Evolutionary conservation across 2,113 vertebrate species (phyloP).

Genomic region (Myotis yumanensis): DNA sequence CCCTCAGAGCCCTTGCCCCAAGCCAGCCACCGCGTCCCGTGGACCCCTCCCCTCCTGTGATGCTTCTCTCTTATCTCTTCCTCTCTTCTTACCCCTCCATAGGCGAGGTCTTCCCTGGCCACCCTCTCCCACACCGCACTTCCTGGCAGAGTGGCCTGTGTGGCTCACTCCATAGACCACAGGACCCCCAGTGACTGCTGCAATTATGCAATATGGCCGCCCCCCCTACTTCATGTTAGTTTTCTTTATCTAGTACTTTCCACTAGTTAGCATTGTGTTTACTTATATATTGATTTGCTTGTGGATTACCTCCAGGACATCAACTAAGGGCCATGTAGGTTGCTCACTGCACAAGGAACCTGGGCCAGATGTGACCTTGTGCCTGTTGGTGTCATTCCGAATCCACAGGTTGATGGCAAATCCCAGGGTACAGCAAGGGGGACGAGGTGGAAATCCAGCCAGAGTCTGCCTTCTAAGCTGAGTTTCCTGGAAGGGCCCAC

Average conservation of each 20-base stretch:
- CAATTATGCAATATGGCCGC: neutral
- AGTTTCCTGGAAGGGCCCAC: neutral
- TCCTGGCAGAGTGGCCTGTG: neutral
- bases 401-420: neutral
- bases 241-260: neutral
- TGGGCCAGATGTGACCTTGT: neutral
- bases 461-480: neutral
- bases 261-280: neutral
- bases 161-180: neutral
- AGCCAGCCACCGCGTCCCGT: neutral
- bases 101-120: neutral
- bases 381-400: neutral
- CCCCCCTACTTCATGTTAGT: neutral
- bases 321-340: neutral
- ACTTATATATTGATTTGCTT: neutral
- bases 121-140: neutral
- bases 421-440: neutral
- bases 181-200: rapidly evolving
- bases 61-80: neutral
- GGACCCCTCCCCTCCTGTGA: rapidly evolving
- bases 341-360: neutral
- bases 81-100: neutral
- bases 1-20: neutral
- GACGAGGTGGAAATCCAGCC: neutral
- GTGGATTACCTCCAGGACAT: neutral